Conservation (phyloP, 2,888 invertebrate genomes). For the Thymelicus sylvestris region DNA sequence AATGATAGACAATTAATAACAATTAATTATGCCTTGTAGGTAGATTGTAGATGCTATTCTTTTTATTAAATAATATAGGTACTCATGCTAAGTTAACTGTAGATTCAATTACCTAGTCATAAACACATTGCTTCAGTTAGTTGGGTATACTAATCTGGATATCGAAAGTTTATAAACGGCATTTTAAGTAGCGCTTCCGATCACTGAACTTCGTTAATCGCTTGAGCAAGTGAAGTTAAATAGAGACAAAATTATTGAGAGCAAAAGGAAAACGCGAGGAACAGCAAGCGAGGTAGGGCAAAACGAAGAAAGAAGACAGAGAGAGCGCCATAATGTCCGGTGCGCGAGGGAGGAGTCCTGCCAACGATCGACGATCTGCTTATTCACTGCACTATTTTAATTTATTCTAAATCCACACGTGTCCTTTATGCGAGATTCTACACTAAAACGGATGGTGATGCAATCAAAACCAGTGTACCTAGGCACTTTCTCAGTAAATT, state of each 20-base stretch:
- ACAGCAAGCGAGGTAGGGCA: slow-evolving; percentile 48
- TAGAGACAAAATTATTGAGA: slow-evolving; percentile 40
- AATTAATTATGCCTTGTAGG: not conserved
- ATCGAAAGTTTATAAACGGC: not conserved
- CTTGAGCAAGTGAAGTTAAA: slow-evolving; percentile 25
- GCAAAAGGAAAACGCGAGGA: slow-evolving; percentile 47
- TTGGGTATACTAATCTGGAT: too few species aligned
- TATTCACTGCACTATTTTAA: slow-evolving; percentile 76
- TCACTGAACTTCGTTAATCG: slow-evolving; percentile 20
- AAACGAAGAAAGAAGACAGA: slow-evolving; percentile 48
- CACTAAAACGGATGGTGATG: slow-evolving; percentile 54
- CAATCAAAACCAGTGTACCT: slow-evolving; percentile 47
- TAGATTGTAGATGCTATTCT: too few species aligned
- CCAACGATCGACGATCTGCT: slow-evolving; percentile 53
- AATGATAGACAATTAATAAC: not conserved
- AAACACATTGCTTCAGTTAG: too few species aligned
- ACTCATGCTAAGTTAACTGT: too few species aligned
- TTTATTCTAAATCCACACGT: slow-evolving; percentile 68
- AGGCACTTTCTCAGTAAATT: slow-evolving; percentile 15
- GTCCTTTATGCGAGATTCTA: slow-evolving; percentile 52
- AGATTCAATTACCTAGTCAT: too few species aligned
- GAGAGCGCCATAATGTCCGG: slow-evolving; percentile 42
- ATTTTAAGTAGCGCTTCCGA: slow-evolving; percentile 11
- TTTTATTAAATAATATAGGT: too few species aligned
- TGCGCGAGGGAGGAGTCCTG: slow-evolving; percentile 42